phyloP scores from a whole-genome alignment of 2,888 invertebrate species.

The Automeris io region DNA sequence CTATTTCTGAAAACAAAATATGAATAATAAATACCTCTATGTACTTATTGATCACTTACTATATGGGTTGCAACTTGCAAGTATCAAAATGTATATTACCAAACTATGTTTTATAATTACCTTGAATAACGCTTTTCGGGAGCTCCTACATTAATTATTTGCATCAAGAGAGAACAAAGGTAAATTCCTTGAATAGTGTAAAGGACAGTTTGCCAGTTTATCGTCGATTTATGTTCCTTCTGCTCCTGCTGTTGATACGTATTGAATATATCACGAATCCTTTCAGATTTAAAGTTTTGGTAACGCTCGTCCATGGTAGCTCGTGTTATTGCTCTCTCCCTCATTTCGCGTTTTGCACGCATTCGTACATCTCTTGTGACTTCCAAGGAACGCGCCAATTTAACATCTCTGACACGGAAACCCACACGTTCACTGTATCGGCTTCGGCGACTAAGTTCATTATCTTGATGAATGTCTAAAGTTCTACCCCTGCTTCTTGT shows the following conservation, averaged over 20 bases:
- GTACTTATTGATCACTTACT: neutral
- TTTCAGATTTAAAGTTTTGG: slow-evolving; percentile 14
- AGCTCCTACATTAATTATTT: slow-evolving; percentile 30
- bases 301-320: slow-evolving; percentile 16
- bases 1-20: slow-evolving; percentile 32
- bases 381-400: neutral
- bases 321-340: slow-evolving; percentile 9
- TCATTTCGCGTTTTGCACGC: neutral
- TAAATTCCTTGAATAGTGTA: slow-evolving; percentile 55
- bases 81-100: neutral
- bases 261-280: slow-evolving; percentile 13
- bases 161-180: slow-evolving; percentile 39
- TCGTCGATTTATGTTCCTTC: slow-evolving; percentile 14
- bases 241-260: slow-evolving; percentile 9
- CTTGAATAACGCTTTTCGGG: slow-evolving; percentile 24
- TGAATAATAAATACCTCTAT: slow-evolving; percentile 2
- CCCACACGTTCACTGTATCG: slow-evolving; percentile 10
- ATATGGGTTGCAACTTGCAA: neutral
- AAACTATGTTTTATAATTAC: slow-evolving; percentile 14
- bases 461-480: neutral
- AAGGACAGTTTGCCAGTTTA: slow-evolving; percentile 48
- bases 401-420: slow-evolving; percentile 2
- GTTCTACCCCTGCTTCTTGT: neutral
- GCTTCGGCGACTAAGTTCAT: neutral
- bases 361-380: neutral